Evolutionary conservation across 2,888 invertebrate species (phyloP), one percentile per base, ranked within the genome.

Genomic region (Hipparchia semele): DNA sequence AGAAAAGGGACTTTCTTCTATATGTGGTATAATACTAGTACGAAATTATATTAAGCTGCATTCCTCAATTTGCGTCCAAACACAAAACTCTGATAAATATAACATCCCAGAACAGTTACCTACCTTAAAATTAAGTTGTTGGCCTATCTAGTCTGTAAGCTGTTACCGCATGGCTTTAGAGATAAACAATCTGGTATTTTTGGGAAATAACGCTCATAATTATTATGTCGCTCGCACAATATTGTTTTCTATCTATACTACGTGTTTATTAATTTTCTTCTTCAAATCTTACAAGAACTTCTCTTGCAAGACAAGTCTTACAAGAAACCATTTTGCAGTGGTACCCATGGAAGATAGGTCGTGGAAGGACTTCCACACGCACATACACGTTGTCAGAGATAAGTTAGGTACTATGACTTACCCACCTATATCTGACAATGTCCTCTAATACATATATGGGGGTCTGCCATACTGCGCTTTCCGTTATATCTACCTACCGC

Each of bases 141-240:
- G 81, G 81, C 84, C 80, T 85, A 80, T 91, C 89, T 92, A 92
- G 92, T 92, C 90, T 87, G 79, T 91, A 92, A 92, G 91, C 86
- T 91, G 92, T 92, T 92, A 92, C 92, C 91, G 89, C 65, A 78
- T 87, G 89, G 89, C 89, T 90, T 87, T 80, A 80, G 73, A 71
- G 69, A 77, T 76, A 74, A 66, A 23, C 13, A 51, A 73, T 61
- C 23, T 61, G 56, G 56, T 56, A 69, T 67, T 68, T 10, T 69
- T 67, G 53, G 69, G 39, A n/a, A 60, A 68, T 46, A 6, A 60
- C 58, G 2, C 49, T 23, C 23, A 23, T 23, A 61, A 8, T 13
- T 33, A 59, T 23, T 5, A 23, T 59, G 8, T 9, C 7, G 2
- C 9, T 60, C 59, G 59, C 59, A 60, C 59, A 59, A 33, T 13